Evolutionary conservation across 2,888 invertebrate species (phyloP), one percentile per base, ranked within the genome.

Genomic region (Diaphora mendica): DNA sequence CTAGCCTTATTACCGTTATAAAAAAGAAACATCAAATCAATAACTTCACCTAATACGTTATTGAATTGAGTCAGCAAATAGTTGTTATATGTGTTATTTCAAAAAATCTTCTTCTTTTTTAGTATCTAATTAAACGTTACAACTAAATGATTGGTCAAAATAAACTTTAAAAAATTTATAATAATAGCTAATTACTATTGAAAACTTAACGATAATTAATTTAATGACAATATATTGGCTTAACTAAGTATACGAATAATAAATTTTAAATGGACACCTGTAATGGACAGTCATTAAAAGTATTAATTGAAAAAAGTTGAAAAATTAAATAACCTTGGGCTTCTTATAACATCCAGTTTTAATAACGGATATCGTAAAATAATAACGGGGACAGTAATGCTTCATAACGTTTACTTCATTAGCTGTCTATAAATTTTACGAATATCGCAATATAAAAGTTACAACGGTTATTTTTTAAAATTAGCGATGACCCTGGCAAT

Each of bases 381-480:
- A 67, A 71, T 79, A 70, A 79, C 73, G 72, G 30, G 44, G 72
- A 72, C 75, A 78, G 75, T 64, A 77, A 70, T 70, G 78, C 77
- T 78, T 84, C 72, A 77, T 81, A 75, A 77, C 68, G 75, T 71
- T 71, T 73, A 73, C 65, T 85, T 84, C 75, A 85, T 85, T 80
- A 81, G 59, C 51, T 71, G 69, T 68, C 71, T 75, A 80, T 83
- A 83, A 81, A 79, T 73, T 71, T 72, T 33, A 69, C 33, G n/a
- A 79, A 59, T 42, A 62, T 35, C 35, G n/a, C 39, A 55, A 55
- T n/a, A 72, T 74, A 71, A 77, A 75, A 20, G 67, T 74, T 72
- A 4, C 64, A 70, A 59, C 70, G n/a, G 64, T 70, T 66, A 20
- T 74, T 77, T 75, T 78, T 77, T 64, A 15, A 20, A 73, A 33